Base-by-base conservation (phyloP, 2,888 invertebrate species). In the Sussaba pulchella region DNA sequence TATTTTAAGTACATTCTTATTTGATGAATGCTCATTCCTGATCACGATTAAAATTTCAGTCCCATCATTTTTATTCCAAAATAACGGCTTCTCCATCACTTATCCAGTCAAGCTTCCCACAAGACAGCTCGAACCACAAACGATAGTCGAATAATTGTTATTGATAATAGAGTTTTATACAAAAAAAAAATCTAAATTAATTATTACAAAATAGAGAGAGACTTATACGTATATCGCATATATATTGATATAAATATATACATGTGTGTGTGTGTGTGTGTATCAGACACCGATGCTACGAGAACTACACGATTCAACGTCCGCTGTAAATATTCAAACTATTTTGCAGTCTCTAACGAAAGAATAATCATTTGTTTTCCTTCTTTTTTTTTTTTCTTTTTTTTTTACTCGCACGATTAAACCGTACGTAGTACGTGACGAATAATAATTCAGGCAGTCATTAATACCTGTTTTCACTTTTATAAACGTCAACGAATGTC, bases 251-350 rank as follows among this genome's bases (percentile, higher is more conserved):
- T 67, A 10, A 19, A 77, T 50, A 43, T 43, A 43, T 21, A 41
- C 41, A 31, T 52, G 6, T 31, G 52, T 76, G 59, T 67, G 14
- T 67, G 47, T 67, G 54, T 57, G 57, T 52, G 17, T 59, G 14
- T 75, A 59, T 52, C 41, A 76, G 50, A 52, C 70, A 73, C 69
- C 36, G 43, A 63, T 21, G 63, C 64, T 54, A 50, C 66, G 47
- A 26, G 19, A 41, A 67, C 72, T 57, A 64, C 63, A 78, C 67
- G 74, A 72, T 75, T 75, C 57, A 54, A 76, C 52, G 50, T 83
- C 57, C 80, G 66, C 78, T 85, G 84, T 84, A 84, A 84, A 83
- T 84, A 84, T 81, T 43, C 71, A 54, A 73, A 50, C 66, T 57
- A 14, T 78, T 81, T 72, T 64, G 80, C 63, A 41, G 47, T 76